Base-by-base conservation (phyloP, 1,140 invertebrate species). In the Ganaspis sp. region DNA sequence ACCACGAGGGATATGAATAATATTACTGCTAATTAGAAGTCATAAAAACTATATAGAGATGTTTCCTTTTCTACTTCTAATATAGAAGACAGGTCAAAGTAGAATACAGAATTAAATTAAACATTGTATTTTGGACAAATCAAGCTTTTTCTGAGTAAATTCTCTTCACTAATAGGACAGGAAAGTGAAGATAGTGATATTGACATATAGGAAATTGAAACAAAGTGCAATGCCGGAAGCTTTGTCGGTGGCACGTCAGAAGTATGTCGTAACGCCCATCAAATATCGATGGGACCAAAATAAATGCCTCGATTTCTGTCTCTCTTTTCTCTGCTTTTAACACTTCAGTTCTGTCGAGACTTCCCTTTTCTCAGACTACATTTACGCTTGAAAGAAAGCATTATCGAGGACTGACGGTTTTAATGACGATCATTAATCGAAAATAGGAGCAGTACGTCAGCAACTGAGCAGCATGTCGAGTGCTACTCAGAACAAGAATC, bases 281-380 rank as follows among this genome's bases (percentile, higher is more conserved):
- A 78, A 78, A 78, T 78, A 78, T 78, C 53, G 72, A 78, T 34
- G 76, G 26, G 72, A 78, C 76, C n/a, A 40, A 78, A 73, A 74
- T 77, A 73, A 64, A 64, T 26, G 54, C 23, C 21, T 64, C 11
- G 11, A 3, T 64, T 29, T 64, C 8, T n/a, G 0, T 29, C 54
- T 12, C 54, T 26, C 21, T 29, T 64, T 23, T 29, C 15, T 1
- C 11, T 11, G 19, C 53, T 54, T 11, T 54, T 17, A n/a, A 15
- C 21, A 15, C 54, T 26, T 15, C 29, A 23, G 3, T 26, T 26
- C 54, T 64, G 21, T 64, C 54, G 54, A 29, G 21, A 15, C 54
- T 15, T 26, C 6, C 26, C 21, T 64, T 64, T 64, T 64, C 12
- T 9, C 23, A 49, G n/a, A 49, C 54, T 15, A 15, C 53, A 12